Evolutionary conservation across 1,140 invertebrate genomes (phyloP).

Genomic region (Aradophagus sp.): DNA sequence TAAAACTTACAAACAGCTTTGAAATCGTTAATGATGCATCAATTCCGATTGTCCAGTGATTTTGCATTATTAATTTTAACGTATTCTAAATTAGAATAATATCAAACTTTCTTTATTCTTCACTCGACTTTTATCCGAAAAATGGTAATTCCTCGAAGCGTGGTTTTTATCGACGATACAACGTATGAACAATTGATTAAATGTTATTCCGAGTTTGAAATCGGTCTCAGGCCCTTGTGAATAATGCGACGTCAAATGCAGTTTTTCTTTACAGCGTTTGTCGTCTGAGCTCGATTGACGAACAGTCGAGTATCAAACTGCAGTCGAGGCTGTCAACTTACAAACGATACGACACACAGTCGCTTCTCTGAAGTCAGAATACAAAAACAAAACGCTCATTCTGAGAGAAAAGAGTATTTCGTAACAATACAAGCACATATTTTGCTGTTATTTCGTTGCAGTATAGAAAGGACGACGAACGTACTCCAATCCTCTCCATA

Average conservation of each 20-base stretch:
- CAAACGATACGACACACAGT: conserved; percentile 67
- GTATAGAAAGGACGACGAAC: conserved; percentile 28
- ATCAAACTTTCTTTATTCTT: background rate
- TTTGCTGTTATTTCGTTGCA: conserved; percentile 28
- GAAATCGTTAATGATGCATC: no score
- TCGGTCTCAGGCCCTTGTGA: conserved; percentile 46
- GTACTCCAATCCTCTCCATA: conserved; percentile 46
- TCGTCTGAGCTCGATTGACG: conserved; percentile 58
- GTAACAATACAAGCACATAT: conserved; percentile 45
- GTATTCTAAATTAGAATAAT: conserved; percentile 5
- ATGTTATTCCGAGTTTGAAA: conserved; percentile 41
- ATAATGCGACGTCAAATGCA: conserved; percentile 62
- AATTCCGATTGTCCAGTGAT: background rate
- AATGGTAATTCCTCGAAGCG: conserved; percentile 18
- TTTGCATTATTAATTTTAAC: background rate
- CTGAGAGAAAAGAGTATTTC: no score
- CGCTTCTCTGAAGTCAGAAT: conserved; percentile 43
- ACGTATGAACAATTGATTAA: conserved; percentile 41
- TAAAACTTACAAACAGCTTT: no score
- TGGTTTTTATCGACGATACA: conserved; percentile 16
- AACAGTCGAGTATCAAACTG: conserved; percentile 58
- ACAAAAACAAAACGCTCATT: conserved; percentile 27
- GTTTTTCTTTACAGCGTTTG: conserved; percentile 61
- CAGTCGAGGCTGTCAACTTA: conserved; percentile 67
- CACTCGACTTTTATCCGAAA: conserved; percentile 5